Base-by-base conservation (phyloP, 2,797 vertebrate genomes). In the Danio tinwini region DNA sequence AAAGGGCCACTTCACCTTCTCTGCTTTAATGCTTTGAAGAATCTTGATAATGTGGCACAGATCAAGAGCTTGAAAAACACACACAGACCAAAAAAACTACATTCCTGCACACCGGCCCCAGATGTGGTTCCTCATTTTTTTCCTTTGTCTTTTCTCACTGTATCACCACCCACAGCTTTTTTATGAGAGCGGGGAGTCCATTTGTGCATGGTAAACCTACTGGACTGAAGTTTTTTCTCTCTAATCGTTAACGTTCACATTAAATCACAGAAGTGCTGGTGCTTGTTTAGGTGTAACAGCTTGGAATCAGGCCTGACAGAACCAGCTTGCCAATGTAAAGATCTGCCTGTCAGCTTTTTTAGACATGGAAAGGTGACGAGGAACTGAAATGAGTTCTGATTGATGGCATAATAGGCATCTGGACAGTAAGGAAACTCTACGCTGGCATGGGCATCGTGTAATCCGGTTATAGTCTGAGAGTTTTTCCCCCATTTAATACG, bases 41-140 rank as follows among this genome's bases (percentile, higher is more conserved):
- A 63, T 70, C 73, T 77, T 78, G 19, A 82, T 76, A 79, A 63
- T 69, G 47, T 74, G 21, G n/a, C 56, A 29, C 59, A 61, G 29
- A 78, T 73, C 61, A 73, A 64, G 61, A 19, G n/a, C 21, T 55
- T 55, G 47, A 63, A 56, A 79, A 62, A 80, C 44, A 75, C 65
- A 29, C 10, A 53, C 52, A 62, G 11, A 39, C 50, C 3, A 29
- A 29, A 73, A 77, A 64, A 69, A 74, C 52, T 10, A 77, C 74
- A 83, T 84, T 82, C 76, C 79, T 71, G 42, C 81, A 82, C 61
- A 55, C 76, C 62, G 64, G 67, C 56, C 65, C 53, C 83, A 86
- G 81, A 82, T 85, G 81, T 85, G 59, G 45, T 65, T 71, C 71
- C 77, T 81, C 70, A 50, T 68, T 74, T 52, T 74, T 29, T 29